Percentiles rank a stretch among this genome's conserved stretches.
Evolutionary conservation across 2,888 invertebrate species (phyloP).

Genomic region (Eudemis profundana): DNA sequence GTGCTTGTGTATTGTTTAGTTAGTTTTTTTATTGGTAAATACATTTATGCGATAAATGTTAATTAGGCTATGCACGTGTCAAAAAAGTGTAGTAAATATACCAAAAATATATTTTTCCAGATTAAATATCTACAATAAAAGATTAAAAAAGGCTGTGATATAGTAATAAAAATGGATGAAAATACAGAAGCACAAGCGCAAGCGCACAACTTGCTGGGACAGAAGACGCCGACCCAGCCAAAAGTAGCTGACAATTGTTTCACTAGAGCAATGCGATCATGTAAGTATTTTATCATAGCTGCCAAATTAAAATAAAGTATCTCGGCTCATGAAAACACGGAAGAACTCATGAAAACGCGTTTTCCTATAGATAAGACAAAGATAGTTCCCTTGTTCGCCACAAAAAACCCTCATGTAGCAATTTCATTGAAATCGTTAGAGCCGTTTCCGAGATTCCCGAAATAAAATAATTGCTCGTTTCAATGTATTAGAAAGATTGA

Average conservation of each 20-base stretch:
- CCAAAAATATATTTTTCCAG: neutral
- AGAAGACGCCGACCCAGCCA: slow-evolving; percentile 58
- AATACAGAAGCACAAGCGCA: slow-evolving; percentile 65
- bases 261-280: slow-evolving; percentile 70
- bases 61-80: neutral
- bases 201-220: slow-evolving; percentile 75
- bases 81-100: neutral
- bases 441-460: no score
- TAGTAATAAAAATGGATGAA: slow-evolving; percentile 61
- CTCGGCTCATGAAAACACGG: no score
- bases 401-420: no score
- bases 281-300: slow-evolving; percentile 73
- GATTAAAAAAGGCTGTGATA: slow-evolving; percentile 30
- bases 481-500: no score
- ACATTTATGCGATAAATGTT: neutral
- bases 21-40: neutral
- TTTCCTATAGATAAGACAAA: no score
- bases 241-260: slow-evolving; percentile 66
- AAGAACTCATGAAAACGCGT: no score
- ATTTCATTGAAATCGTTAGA: no score
- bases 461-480: no score
- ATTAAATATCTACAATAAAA: neutral
- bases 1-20: neutral
- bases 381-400: no score
- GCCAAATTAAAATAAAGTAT: no score